Evolutionary conservation across 2,888 invertebrate genomes (phyloP).

Genomic region (Idaea straminata): DNA sequence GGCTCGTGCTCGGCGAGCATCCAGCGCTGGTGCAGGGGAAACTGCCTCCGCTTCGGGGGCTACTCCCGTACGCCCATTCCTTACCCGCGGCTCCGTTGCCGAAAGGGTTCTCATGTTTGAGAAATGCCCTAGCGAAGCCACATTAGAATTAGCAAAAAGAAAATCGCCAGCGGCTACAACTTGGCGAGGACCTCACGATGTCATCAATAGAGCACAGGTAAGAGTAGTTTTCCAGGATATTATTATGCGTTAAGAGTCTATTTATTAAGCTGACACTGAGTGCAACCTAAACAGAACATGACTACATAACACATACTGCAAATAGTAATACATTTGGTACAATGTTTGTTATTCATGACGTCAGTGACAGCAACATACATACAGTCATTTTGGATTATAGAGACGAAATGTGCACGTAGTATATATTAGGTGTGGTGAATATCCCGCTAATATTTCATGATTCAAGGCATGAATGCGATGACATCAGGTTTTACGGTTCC

Average conservation of each 20-base stretch:
- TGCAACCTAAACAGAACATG: conserved; percentile 17
- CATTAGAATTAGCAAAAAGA: conserved; percentile 83
- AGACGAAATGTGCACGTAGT: conserved; percentile 13
- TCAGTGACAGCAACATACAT: conserved; percentile 14
- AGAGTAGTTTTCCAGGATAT: conserved; percentile 18
- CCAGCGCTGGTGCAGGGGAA: conserved; percentile 67
- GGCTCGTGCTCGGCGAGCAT: conserved; percentile 73
- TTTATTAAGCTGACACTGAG: conserved; percentile 13
- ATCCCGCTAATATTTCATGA: conserved; percentile 38
- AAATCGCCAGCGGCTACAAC: conserved; percentile 77
- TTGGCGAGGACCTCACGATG: conserved; percentile 79
- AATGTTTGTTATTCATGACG: conserved; percentile 21
- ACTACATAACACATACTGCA: conserved; percentile 20
- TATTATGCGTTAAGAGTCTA: background rate
- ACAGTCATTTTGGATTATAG: conserved; percentile 8
- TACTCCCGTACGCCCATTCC: conserved; percentile 88
- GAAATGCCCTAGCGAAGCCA: conserved; percentile 90
- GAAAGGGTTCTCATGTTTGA: conserved; percentile 95
- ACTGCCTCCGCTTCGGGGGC: conserved; percentile 55
- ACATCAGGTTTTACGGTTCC: conserved; percentile 41
- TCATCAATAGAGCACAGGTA: conserved; percentile 79
- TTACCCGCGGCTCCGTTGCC: conserved; percentile 94
- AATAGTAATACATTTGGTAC: conserved; percentile 22
- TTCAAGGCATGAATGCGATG: conserved; percentile 40
- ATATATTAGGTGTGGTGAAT: conserved; percentile 18